These are phyloP conservation scores for Ophiothrix spiculata DNA, from an alignment of 35 echinoderm and acorn worm species.

Conservation along the genomic window DNA sequence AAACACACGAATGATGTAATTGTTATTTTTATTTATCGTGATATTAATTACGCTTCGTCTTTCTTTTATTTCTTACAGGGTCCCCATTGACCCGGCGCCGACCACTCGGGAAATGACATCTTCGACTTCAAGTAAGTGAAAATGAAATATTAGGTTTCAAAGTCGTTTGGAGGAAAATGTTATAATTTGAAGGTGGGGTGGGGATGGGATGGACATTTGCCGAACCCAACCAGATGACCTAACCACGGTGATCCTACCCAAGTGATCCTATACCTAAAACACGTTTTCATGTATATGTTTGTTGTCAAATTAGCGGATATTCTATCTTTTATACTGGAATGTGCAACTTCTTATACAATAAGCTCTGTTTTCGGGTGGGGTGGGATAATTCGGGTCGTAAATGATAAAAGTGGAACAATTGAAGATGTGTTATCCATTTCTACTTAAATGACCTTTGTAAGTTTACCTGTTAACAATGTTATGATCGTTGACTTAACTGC, in stretches of 20 bases:
- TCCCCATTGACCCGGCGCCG: constrained; percentile 60
- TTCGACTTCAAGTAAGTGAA: neutral
- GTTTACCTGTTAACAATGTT: too few relatives aligned
- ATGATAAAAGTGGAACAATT: too few relatives aligned
- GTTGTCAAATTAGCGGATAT: neutral
- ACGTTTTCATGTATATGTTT: neutral
- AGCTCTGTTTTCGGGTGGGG: too few relatives aligned
- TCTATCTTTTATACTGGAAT: too few relatives aligned
- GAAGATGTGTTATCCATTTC: too few relatives aligned
- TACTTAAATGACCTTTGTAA: too few relatives aligned
- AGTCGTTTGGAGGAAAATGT: neutral
- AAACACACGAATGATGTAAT: neutral
- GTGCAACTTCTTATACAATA: too few relatives aligned
- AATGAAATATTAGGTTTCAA: neutral
- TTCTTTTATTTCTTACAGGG: constrained; percentile 26
- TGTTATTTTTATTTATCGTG: neutral
- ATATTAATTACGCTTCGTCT: neutral
- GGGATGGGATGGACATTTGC: neutral
- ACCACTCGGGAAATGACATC: constrained; percentile 50
- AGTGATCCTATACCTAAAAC: neutral
- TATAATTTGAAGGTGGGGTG: neutral
- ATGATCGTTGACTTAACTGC: too few relatives aligned
- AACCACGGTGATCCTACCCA: too few relatives aligned
- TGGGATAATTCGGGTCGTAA: too few relatives aligned
- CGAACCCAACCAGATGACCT: neutral